Conservation (phyloP, 2,113 vertebrate species). For the Tachysurus fulvidraco region DNA sequence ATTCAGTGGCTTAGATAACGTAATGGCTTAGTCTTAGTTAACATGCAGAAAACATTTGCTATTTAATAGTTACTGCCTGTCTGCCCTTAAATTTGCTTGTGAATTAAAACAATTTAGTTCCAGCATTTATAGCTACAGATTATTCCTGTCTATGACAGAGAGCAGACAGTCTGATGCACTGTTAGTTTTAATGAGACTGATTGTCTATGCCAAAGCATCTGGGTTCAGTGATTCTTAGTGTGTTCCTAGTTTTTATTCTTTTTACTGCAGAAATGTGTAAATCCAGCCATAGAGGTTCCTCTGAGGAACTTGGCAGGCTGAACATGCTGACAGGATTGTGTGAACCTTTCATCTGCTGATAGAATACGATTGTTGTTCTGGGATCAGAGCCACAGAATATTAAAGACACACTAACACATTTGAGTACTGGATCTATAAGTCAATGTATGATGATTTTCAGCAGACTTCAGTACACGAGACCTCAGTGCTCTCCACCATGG, state of each 20-base stretch:
- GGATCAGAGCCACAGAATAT: background rate
- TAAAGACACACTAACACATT: background rate
- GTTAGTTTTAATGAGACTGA: background rate
- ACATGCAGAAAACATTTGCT: background rate
- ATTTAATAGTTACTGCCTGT: background rate
- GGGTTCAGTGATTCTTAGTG: background rate
- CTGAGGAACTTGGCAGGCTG: background rate
- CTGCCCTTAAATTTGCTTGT: background rate
- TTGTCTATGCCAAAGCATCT: background rate
- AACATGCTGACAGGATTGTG: background rate
- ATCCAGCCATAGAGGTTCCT: no score
- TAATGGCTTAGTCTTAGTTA: background rate
- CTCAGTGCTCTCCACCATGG: constrained; percentile 78
- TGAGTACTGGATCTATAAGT: background rate
- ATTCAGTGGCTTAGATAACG: background rate
- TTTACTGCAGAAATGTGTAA: background rate
- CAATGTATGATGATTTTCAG: background rate
- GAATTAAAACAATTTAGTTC: background rate
- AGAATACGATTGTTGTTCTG: background rate
- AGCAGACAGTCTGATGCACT: constrained; percentile 20
- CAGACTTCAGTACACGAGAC: constrained; percentile 70
- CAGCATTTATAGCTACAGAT: background rate
- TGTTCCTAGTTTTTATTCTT: background rate
- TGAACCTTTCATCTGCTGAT: constrained; percentile 13
- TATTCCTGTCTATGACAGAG: constrained; percentile 43